phyloP scores from a whole-genome alignment of 2,888 invertebrate genomes.

The Macaria liturata region DNA sequence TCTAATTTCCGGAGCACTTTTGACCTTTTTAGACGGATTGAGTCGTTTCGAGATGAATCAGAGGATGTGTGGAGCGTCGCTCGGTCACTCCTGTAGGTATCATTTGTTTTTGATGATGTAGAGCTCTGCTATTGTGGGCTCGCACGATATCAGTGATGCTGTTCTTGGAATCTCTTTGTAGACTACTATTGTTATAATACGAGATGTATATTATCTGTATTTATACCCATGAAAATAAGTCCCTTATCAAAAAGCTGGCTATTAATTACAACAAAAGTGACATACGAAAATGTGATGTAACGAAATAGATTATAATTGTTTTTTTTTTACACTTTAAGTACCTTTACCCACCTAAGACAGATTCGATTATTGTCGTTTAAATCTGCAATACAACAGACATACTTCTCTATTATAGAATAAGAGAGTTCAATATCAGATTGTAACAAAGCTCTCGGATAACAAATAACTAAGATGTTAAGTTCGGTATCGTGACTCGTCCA shows the following conservation, averaged over 20 bases:
- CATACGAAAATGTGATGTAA: too few relatives aligned
- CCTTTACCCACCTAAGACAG: too few relatives aligned
- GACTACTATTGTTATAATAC: too few relatives aligned
- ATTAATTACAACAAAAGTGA: too few relatives aligned
- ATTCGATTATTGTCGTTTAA: too few relatives aligned
- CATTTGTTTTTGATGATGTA: conserved; percentile 13
- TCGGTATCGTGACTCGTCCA: conserved; percentile 14
- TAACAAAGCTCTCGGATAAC: neutral
- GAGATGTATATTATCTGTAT: too few relatives aligned
- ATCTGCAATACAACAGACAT: too few relatives aligned
- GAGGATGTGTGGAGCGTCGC: conserved; percentile 24
- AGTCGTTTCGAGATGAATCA: conserved; percentile 46
- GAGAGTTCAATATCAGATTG: neutral
- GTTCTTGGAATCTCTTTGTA: neutral
- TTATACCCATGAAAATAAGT: too few relatives aligned
- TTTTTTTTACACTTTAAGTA: too few relatives aligned
- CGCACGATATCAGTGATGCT: neutral
- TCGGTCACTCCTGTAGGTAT: conserved; percentile 12
- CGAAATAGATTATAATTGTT: too few relatives aligned
- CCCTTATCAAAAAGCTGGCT: too few relatives aligned
- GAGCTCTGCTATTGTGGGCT: conserved; percentile 16
- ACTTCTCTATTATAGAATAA: too few relatives aligned
- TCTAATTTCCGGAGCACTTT: conserved; percentile 55
- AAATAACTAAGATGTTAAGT: conserved; percentile 7
- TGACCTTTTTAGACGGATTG: conserved; percentile 53